These are phyloP conservation scores for Lota lota DNA, from an alignment of 2,113 vertebrate genomes.

Conservation along the genomic window DNA sequence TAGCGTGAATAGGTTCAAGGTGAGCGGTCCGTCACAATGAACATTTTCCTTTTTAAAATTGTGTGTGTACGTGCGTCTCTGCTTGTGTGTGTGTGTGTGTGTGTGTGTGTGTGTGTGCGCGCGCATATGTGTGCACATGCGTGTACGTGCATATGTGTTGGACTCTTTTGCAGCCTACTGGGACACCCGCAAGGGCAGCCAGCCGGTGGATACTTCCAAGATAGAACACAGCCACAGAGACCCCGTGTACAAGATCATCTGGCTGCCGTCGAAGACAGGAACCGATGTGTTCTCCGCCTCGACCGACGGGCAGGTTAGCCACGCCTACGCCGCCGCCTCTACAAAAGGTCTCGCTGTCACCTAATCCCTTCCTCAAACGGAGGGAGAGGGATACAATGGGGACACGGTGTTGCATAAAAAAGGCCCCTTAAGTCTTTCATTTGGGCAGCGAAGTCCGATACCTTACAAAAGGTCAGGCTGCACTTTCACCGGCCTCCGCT, in stretches of 20 bases:
- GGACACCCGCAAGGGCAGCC: constrained; percentile 89
- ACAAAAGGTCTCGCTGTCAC: constrained; percentile 10
- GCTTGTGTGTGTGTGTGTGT: no score
- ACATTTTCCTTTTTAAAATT: no score
- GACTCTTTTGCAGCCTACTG: constrained; percentile 77
- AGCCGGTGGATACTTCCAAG: constrained; percentile 81
- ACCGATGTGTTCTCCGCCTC: constrained; percentile 87
- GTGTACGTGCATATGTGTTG: no score
- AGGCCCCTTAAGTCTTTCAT: background rate
- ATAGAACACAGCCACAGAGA: constrained; percentile 89
- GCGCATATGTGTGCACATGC: no score
- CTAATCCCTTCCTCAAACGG: constrained; percentile 16
- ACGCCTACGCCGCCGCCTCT: background rate
- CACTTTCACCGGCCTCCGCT: constrained; percentile 10
- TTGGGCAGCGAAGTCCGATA: constrained; percentile 10
- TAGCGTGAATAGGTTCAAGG: no score
- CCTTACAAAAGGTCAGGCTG: constrained; percentile 3
- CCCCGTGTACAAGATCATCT: constrained; percentile 86
- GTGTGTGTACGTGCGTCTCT: no score
- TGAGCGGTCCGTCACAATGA: no score
- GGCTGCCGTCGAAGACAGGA: constrained; percentile 93
- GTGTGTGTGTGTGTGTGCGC: no score
- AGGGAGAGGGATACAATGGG: constrained; percentile 11
- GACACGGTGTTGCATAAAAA: constrained; percentile 1
- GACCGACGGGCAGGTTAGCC: constrained; percentile 30